These are phyloP conservation scores for Melanotaenia boesemani DNA, from an alignment of 2,797 vertebrate genomes.

Conservation along the genomic window DNA sequence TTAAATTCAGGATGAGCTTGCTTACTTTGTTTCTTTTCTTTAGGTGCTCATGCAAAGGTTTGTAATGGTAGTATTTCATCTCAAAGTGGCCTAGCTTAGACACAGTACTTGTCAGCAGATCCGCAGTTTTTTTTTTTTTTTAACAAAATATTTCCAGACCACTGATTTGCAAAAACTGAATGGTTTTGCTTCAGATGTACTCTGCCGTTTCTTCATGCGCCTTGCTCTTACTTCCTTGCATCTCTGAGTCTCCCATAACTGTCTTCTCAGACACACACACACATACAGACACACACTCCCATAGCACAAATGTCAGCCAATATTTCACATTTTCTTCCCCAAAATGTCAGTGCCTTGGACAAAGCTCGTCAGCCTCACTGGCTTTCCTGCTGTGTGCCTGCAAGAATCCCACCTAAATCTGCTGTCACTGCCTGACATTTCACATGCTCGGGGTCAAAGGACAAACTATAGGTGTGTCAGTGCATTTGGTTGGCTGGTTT, in stretches of 20 bases:
- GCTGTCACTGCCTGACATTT: conserved; percentile 66
- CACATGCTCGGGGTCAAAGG: conserved; percentile 53
- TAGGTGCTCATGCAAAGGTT: too few species aligned
- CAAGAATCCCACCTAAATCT: conserved; percentile 45
- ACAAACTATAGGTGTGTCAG: conserved; percentile 43
- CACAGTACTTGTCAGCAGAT: too few species aligned
- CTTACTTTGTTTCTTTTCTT: too few species aligned
- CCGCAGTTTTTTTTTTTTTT: too few species aligned
- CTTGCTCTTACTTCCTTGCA: conserved; percentile 30
- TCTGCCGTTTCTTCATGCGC: conserved; percentile 37
- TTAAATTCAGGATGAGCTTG: too few species aligned
- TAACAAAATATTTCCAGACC: conserved; percentile 20
- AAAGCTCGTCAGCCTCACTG: conserved; percentile 44
- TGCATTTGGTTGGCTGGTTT: conserved; percentile 18
- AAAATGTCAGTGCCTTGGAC: conserved; percentile 75
- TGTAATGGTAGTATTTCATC: too few species aligned
- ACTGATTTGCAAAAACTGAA: conserved; percentile 25
- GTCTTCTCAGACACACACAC: conserved; percentile 19
- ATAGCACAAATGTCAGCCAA: conserved; percentile 73
- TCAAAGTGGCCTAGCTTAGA: too few species aligned
- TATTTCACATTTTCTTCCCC: conserved; percentile 68
- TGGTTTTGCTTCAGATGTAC: conserved; percentile 28
- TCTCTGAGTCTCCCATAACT: conserved; percentile 44
- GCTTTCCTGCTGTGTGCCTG: conserved; percentile 38
- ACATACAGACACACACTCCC: conserved; percentile 13